A percentile compares a stretch with the other conserved stretches of the same genome.
Evolutionary conservation across 2,797 vertebrate species (phyloP).

Genomic region (Urophycis tenuis): DNA sequence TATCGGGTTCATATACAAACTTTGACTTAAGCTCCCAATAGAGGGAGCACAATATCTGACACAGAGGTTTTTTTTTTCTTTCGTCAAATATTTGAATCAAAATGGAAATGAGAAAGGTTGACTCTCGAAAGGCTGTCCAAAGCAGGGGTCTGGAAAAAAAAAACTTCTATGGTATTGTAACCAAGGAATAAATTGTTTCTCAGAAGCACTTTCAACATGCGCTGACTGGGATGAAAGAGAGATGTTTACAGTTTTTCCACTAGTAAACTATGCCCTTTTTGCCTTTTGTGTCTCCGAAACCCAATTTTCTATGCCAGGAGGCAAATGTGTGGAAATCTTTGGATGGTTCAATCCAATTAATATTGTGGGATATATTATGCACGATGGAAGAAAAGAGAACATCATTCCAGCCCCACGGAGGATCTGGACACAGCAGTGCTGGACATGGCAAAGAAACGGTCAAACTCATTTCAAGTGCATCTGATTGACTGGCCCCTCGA

Average conservation of each 20-base stretch:
- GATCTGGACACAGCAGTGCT: conserved; percentile 10
- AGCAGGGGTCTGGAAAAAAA: conserved; percentile 37
- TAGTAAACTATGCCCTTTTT: conserved; percentile 40
- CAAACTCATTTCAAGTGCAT: conserved; percentile 39
- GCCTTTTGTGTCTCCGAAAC: conserved; percentile 36
- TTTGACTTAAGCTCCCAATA: neutral
- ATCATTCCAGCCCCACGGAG: conserved; percentile 14
- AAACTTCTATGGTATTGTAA: neutral
- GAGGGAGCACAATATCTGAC: neutral
- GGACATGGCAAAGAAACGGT: conserved; percentile 15
- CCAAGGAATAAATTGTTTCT: neutral
- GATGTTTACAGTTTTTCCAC: conserved; percentile 51
- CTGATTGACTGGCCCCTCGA: conserved; percentile 30
- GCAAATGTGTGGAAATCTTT: conserved; percentile 26
- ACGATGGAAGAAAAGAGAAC: conserved; percentile 15
- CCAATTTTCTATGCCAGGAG: conserved; percentile 20
- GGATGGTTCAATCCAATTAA: conserved; percentile 38
- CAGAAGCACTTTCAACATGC: neutral
- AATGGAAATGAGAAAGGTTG: conserved; percentile 63
- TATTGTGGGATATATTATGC: conserved; percentile 19
- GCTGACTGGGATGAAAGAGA: conserved; percentile 36
- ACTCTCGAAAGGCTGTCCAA: conserved; percentile 43
- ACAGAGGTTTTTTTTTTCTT: neutral
- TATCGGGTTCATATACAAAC: neutral
- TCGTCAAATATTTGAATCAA: conserved; percentile 46